Evolutionary conservation across 2,797 vertebrate genomes (phyloP), one percentile per base, ranked within the genome.

Genomic region (Hyperoplus lanceolatus): DNA sequence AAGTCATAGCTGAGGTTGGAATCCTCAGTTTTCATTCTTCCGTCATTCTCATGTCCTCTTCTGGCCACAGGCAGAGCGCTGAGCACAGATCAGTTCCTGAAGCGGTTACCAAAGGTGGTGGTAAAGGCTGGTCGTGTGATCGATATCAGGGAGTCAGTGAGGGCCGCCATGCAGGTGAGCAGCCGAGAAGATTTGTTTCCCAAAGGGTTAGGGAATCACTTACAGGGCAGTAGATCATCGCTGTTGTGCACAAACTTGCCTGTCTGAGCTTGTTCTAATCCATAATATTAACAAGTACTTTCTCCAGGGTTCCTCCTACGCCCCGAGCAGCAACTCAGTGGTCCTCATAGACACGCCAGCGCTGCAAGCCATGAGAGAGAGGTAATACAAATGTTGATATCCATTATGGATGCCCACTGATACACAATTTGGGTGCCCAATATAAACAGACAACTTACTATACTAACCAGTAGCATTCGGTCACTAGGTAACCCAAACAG

Each of bases 101-200:
- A 57, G 2, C 93, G 85, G 73, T 78, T 96, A 14, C 94, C 95
- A 1, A 95, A 94, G 89, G 57, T 83, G 58, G 91, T 95, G 12
- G 87, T 95, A 16, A 96, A 85, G 15, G 82, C 90, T 4, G 95
- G 96, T 10, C 90, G 92, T 57, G 94, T 80, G 81, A 90, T 94
- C 6, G 88, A 95, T 14, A 89, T 96, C 88, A 94, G 64, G 48
- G 91, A 87, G 12, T 85, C 93, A 0, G 79, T 96, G 58, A 80
- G 83, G 87, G 89, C 90, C 16, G 86, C 48, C 0, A 85, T 96
- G 72, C 94, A 96, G 96, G 98, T 99, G 92, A 90, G 75, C 46
- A 16, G 55, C 38, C 36, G 60, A 29, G 43, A 45, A 45, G 6
- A 11, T 45, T 45, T 45, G 6, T 45, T 45, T 7, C 43, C 4